Base-by-base conservation (phyloP, 2,888 invertebrate genomes). In the Rhaphigaster nebulosa region DNA sequence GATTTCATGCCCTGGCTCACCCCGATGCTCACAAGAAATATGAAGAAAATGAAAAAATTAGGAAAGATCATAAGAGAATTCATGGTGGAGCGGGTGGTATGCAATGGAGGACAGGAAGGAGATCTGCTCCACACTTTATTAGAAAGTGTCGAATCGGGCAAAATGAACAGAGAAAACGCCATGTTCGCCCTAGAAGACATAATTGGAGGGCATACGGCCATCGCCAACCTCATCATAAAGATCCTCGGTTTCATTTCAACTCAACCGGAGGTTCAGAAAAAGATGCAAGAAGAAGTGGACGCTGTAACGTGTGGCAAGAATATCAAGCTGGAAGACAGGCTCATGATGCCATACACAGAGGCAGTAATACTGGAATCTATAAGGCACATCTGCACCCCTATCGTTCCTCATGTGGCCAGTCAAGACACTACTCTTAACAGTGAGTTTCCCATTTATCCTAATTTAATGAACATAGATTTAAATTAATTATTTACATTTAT, bases 391-490 rank as follows among this genome's bases (percentile, higher is more conserved):
- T 97, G 97, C 0, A 98, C 98, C 0, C 98, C 98, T 0, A 98
- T 98, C 91, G 98, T 98, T 0, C 98, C 98, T 0, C 98, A 98
- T 93, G 97, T 97, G 0, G 97, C 98, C 0, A 97, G 97, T 0
- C 95, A 96, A 92, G 96, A 97, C 93, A 96, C 96, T 0, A 94
- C 95, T 0, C 95, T 98, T 12, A 95, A 96, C 80, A 94, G 94
- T 94, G 93, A 92, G 92, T 89, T 76, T 29, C n/a, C 29, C 45
- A 15, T 84, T 56, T 41, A n/a, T 2, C 1, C 34, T 65, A 29
- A 87, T 70, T 91, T 56, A 34, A 65, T 45, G 3, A 26, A 29
- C 26, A 41, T 80, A 41, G 5, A 5, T 41, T 80, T 26, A 41
- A 26, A 80, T 45, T 6, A 45, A 45, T 45, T 45, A 6, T 45